Evolutionary conservation across 2,113 vertebrate genomes (phyloP).

Genomic region (Hylia prasina): DNA sequence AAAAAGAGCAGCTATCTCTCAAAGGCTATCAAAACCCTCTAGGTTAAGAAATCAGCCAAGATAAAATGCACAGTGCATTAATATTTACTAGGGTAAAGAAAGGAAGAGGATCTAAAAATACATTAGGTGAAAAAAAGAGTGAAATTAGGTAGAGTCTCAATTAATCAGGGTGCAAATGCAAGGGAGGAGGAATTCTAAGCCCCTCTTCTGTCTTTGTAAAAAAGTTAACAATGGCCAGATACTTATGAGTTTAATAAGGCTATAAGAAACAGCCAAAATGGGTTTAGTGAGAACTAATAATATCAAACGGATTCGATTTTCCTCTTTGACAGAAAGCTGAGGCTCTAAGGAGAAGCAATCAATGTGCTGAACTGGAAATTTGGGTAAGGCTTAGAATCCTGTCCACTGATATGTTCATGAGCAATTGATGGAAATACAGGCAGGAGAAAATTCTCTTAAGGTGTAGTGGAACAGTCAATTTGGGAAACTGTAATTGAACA

Average conservation of each 20-base stretch:
- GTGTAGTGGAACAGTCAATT: background rate
- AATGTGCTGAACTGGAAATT: background rate
- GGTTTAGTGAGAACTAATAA: background rate
- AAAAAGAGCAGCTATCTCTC: background rate
- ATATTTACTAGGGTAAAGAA: background rate
- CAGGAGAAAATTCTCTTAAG: background rate
- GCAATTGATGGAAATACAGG: background rate
- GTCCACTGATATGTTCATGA: background rate
- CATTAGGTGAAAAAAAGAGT: background rate
- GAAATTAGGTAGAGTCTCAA: background rate
- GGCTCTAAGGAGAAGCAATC: background rate
- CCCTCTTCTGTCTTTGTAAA: background rate
- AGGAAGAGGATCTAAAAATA: background rate
- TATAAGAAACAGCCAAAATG: background rate
- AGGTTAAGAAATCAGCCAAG: background rate
- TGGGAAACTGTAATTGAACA: background rate
- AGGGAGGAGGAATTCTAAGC: background rate
- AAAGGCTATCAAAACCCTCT: background rate
- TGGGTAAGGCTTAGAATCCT: background rate
- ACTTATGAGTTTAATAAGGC: background rate
- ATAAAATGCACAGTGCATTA: background rate
- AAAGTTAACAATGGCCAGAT: background rate
- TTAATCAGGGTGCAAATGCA: background rate
- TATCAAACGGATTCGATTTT: background rate
- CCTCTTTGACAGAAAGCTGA: background rate